Base-by-base conservation (phyloP, 2,113 vertebrate genomes). In the Crotalus helleri region DNA sequence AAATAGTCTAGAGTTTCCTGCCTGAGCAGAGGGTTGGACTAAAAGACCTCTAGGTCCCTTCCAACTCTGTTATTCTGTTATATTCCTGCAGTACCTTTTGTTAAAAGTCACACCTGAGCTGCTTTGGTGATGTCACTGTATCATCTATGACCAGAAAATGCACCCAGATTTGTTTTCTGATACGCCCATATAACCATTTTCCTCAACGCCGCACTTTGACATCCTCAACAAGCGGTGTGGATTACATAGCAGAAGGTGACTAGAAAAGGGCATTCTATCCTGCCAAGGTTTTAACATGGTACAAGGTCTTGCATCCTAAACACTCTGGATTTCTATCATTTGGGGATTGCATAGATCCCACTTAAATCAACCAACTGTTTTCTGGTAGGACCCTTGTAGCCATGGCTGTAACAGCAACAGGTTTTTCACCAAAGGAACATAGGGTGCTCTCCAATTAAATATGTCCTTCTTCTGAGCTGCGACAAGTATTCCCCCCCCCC, bases 401-500 rank as follows among this genome's bases (percentile, higher is more conserved):
- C 94, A 95, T 0, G 91, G 94, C 96, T 95, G 94, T 94, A 93
- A 95, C 91, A 95, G 94, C 96, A 97, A 89, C 10, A 87, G 64
- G 93, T 95, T 92, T 93, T 95, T 94, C 91, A 93, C 93, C 94
- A 94, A 91, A 2, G 0, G 96, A 97, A 97, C 96, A 97, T 46
- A 97, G 97, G 96, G 95, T 96, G 90, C 93, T 94, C 87, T 95
- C 95, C 94, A 96, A 96, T 96, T 95, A 93, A 95, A 97, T 61
- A 91, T 96, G 93, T 96, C 92, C 92, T 93, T 85, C 95, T 97
- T 97, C 95, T 96, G 93, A 17, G 91, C 94, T 97, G 91, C 95
- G 94, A 96, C 95, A 95, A 97, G 94, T 94, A 96, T 95, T 92
- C 95, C 0, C 1, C 95, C 0, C 1, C 26, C 24, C 9, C 59